Conservation (phyloP, 2,113 vertebrate species). For the Todiramphus saurophagus region DNA sequence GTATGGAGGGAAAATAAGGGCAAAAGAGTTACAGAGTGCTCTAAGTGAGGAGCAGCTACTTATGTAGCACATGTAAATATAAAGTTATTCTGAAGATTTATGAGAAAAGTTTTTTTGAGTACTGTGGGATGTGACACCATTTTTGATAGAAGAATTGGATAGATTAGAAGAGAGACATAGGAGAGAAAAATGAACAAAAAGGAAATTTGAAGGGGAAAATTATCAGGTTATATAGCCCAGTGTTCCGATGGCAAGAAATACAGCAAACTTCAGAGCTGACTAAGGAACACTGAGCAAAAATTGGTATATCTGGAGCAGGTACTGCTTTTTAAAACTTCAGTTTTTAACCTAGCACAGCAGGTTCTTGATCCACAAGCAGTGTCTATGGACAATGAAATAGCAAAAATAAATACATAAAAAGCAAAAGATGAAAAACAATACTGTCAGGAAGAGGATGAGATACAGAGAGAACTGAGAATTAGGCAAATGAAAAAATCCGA, state of each 20-base stretch:
- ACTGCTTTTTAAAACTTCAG: neutral
- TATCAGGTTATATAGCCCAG: neutral
- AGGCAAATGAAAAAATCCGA: neutral
- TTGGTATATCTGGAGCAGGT: neutral
- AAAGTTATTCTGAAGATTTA: slow-evolving; percentile 16
- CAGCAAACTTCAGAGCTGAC: neutral
- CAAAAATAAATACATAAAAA: neutral
- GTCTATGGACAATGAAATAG: neutral
- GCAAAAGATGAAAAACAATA: neutral
- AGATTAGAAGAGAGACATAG: neutral
- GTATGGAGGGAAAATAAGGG: neutral
- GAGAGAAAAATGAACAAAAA: neutral
- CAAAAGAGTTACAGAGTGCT: neutral
- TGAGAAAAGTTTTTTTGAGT: neutral
- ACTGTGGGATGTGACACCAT: neutral
- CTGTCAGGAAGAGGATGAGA: neutral
- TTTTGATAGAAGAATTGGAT: neutral
- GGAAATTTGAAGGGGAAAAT: neutral
- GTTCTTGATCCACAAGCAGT: neutral
- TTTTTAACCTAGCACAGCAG: neutral
- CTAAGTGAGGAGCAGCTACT: neutral
- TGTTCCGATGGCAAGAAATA: neutral
- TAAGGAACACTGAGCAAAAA: neutral
- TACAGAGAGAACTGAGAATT: neutral
- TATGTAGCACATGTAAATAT: neutral